These are phyloP conservation scores for Sesia bembeciformis DNA, from an alignment of 2,888 invertebrate species.

Conservation along the genomic window DNA sequence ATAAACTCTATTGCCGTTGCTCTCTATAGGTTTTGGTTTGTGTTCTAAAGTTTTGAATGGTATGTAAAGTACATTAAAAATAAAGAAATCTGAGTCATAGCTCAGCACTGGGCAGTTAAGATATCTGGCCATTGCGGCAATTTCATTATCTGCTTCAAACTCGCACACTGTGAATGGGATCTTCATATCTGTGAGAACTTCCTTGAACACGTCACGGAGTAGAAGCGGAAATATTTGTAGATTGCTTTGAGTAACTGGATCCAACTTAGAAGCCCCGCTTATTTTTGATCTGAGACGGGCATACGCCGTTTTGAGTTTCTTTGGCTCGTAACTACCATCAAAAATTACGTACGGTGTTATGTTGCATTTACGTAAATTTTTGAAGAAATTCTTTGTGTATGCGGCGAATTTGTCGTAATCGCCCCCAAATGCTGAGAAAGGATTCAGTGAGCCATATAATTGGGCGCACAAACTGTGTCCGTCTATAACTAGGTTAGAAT, in stretches of 20 bases:
- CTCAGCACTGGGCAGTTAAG: conserved; percentile 91
- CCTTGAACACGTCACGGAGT: conserved; percentile 82
- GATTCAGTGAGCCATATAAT: conserved; percentile 77
- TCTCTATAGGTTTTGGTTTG: conserved; percentile 38
- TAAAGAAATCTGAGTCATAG: conserved; percentile 95
- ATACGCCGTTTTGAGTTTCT: conserved; percentile 80
- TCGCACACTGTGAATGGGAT: conserved; percentile 82
- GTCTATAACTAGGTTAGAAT: conserved; percentile 84
- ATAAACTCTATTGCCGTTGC: conserved; percentile 35
- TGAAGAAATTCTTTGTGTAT: conserved; percentile 79
- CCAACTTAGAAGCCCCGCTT: conserved; percentile 68
- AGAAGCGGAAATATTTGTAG: conserved; percentile 83
- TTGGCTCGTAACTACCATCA: conserved; percentile 84
- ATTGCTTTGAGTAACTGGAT: conserved; percentile 68
- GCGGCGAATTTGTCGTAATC: conserved; percentile 87
- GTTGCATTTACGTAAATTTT: conserved; percentile 79
- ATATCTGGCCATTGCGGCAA: conserved; percentile 85
- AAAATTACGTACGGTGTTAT: conserved; percentile 83
- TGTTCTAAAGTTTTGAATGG: conserved; percentile 80
- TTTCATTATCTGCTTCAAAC: conserved; percentile 93
- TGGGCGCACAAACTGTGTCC: conserved; percentile 85
- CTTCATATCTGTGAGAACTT: conserved; percentile 77
- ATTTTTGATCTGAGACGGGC: conserved; percentile 76
- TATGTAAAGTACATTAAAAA: conserved; percentile 88
- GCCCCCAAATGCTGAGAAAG: conserved; percentile 85